These are phyloP conservation scores for Nothoprocta perdicaria DNA, from an alignment of 2,113 vertebrate genomes.

Conservation along the genomic window DNA sequence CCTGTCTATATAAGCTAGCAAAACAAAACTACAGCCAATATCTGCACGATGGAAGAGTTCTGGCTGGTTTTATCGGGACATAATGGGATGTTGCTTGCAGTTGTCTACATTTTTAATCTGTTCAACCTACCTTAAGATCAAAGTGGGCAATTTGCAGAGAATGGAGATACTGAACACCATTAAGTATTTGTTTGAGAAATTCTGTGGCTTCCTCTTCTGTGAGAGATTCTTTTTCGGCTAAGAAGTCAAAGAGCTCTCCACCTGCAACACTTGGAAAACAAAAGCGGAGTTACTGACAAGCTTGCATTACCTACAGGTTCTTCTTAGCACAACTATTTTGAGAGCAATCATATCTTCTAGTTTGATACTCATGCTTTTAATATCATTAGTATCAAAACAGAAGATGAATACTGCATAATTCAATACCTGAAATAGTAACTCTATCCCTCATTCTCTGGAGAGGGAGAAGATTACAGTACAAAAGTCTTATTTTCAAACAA, in stretches of 20 bases:
- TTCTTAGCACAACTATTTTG: not conserved
- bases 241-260: conserved; percentile 96
- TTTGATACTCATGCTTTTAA: not conserved
- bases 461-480: not conserved
- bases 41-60: not conserved
- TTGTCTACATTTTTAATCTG: not conserved
- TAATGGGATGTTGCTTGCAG: not conserved
- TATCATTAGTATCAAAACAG: not conserved
- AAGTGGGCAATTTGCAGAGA: conserved; percentile 96
- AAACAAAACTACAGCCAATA: not conserved
- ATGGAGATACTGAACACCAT: conserved; percentile 96
- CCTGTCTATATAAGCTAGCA: not conserved
- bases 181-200: conserved; percentile 98
- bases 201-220: conserved; percentile 97
- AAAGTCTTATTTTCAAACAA: not conserved
- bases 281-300: conserved; percentile 13
- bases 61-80: not conserved
- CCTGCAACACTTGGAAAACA: conserved; percentile 88
- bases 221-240: conserved; percentile 97
- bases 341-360: not conserved
- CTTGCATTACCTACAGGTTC: not conserved
- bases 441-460: not conserved
- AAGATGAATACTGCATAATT: not conserved
- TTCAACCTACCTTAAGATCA: conserved; percentile 91
- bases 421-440: not conserved